Evolutionary conservation across 37 sponge, comb jelly and placozoan species (phyloP).

Genomic region (Chondrosia reniformis): DNA sequence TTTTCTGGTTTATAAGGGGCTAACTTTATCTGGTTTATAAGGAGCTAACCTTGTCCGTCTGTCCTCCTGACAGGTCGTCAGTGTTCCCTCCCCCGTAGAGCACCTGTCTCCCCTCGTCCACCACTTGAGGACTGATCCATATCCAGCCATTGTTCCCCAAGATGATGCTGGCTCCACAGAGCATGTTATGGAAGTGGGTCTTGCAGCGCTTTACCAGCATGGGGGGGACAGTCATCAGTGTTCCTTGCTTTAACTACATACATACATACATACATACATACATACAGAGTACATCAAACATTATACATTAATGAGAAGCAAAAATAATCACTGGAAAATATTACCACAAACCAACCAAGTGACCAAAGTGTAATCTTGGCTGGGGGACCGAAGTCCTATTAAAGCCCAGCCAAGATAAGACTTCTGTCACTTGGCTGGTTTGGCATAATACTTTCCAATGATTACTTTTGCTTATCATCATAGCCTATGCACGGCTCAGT

Average conservation of each 20-base stretch:
- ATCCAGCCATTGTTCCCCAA: conserved; percentile 96
- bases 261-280: background rate
- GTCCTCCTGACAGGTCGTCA: conserved; percentile 7
- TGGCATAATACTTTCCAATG: no score
- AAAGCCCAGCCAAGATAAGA: no score
- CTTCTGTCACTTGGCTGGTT: no score
- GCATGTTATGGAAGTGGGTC: conserved; percentile 92
- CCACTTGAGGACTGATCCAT: conserved; percentile 82
- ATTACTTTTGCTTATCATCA: no score
- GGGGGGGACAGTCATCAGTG: conserved; percentile 77
- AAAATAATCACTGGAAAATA: background rate
- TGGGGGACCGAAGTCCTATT: no score
- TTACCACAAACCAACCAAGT: background rate
- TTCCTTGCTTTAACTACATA: conserved; percentile 61
- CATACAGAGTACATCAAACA: no score
- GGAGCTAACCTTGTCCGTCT: conserved; percentile 16
- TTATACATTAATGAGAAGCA: background rate
- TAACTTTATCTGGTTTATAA: no score
- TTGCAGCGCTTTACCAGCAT: conserved; percentile 91
- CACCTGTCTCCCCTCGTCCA: conserved; percentile 51
- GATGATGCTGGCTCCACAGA: conserved; percentile 90
- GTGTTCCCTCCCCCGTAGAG: conserved; percentile 26
- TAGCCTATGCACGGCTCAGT: no score
- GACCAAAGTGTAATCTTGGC: no score
- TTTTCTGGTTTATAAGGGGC: no score